Conservation (phyloP, 1,140 invertebrate species). For the Asbolus verrucosus region DNA sequence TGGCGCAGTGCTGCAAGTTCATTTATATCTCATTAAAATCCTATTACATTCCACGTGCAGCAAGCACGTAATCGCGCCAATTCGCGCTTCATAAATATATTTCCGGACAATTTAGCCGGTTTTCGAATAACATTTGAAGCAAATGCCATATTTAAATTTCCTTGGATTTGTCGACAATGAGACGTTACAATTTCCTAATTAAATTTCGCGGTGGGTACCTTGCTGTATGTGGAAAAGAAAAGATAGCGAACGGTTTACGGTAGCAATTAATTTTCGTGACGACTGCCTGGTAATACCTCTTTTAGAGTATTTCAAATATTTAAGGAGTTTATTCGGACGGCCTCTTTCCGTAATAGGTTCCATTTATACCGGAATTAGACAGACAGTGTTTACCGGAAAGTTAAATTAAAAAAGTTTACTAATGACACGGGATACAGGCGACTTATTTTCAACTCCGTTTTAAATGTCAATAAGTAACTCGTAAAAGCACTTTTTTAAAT, state of each 20-base stretch:
- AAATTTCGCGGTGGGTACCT: neutral
- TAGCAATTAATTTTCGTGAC: slow-evolving; percentile 13
- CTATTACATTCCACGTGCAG: slow-evolving; percentile 25
- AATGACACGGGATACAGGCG: slow-evolving; percentile 2
- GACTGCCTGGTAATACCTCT: slow-evolving; percentile 12
- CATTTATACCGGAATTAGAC: slow-evolving; percentile 32
- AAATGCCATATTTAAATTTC: slow-evolving; percentile 28
- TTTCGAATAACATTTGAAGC: slow-evolving; percentile 12
- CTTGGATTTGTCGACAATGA: slow-evolving; percentile 7
- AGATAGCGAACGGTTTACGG: neutral
- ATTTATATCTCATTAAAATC: slow-evolving; percentile 36
- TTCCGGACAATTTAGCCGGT: slow-evolving; percentile 13
- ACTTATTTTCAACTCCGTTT: slow-evolving; percentile 10
- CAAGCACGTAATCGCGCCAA: slow-evolving; percentile 2
- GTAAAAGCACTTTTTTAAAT: neutral
- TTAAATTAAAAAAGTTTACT: slow-evolving; percentile 39
- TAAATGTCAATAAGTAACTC: slow-evolving; percentile 17
- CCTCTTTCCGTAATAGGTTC: slow-evolving; percentile 14
- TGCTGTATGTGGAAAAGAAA: no score
- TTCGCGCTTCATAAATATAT: slow-evolving; percentile 30
- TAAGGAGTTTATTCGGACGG: slow-evolving; percentile 2
- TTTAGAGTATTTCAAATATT: slow-evolving; percentile 25
- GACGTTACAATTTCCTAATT: neutral
- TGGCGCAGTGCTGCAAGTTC: slow-evolving; percentile 14
- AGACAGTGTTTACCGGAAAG: slow-evolving; percentile 29